A percentile compares a stretch with the other conserved stretches of the same genome.
Evolutionary conservation across 2,797 vertebrate species (phyloP).

Genomic region (Sebastes glaucus): DNA sequence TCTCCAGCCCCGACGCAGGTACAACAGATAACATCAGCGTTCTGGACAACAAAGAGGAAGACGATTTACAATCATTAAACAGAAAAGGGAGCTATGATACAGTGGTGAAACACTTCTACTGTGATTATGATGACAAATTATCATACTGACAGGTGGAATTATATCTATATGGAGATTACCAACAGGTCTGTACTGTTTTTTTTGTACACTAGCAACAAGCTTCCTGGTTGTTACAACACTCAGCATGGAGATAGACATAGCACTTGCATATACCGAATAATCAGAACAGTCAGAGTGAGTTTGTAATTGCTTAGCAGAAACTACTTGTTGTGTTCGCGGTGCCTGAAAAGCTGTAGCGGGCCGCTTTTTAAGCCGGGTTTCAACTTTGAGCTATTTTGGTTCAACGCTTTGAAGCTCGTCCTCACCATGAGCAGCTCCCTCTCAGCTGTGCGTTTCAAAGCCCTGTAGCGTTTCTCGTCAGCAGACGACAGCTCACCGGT

Average conservation of each 20-base stretch:
- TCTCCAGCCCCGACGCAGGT: constrained; percentile 97
- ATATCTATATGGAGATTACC: neutral
- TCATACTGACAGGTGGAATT: neutral
- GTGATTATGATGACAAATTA: neutral
- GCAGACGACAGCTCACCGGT: constrained; percentile 97
- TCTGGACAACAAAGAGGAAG: constrained; percentile 77
- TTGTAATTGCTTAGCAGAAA: neutral
- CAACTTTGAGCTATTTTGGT: neutral
- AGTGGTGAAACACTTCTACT: neutral
- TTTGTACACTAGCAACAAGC: neutral
- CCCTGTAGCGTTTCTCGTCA: constrained; percentile 96
- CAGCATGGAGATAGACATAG: neutral
- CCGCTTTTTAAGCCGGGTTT: neutral
- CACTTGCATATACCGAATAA: neutral
- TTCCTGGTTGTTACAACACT: neutral
- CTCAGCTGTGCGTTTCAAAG: constrained; percentile 95
- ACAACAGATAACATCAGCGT: constrained; percentile 97
- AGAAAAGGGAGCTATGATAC: neutral
- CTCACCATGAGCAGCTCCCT: constrained; percentile 96
- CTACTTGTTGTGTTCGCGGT: neutral
- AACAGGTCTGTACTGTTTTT: neutral
- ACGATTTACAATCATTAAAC: neutral
- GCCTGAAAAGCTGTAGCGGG: neutral
- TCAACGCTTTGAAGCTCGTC: neutral
- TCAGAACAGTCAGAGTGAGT: neutral